A percentile compares a stretch with the other conserved stretches of the same genome.
Conservation (phyloP, 1,140 invertebrate genomes). For the Metopolophium dirhodum region DNA sequence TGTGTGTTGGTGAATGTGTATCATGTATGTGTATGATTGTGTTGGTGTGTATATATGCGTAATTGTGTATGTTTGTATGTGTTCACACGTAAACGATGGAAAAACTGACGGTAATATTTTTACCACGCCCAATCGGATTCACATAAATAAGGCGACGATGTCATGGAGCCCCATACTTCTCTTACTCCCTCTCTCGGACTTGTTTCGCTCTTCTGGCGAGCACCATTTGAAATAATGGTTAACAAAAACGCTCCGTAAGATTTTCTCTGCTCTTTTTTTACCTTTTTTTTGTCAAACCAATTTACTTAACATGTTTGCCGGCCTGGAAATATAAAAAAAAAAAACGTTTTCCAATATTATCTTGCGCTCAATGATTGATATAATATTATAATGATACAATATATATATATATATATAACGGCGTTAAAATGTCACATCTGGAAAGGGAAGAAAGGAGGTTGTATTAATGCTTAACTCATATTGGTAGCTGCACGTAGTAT, state of each 20-base stretch:
- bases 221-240: too few relatives aligned
- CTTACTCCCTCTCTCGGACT: background rate
- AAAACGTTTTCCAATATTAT: background rate
- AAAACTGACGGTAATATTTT: conserved; percentile 45
- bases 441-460: background rate
- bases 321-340: background rate
- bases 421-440: background rate
- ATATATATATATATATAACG: background rate
- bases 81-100: background rate
- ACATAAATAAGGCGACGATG: conserved; percentile 45
- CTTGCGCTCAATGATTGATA: background rate
- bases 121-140: conserved; percentile 38
- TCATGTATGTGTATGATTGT: background rate
- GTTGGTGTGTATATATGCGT: background rate
- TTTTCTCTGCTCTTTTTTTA: background rate
- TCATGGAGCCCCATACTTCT: background rate
- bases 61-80: background rate
- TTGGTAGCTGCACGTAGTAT: background rate
- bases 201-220: too few relatives aligned
- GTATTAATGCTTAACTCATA: background rate
- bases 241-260: too few relatives aligned
- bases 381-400: background rate
- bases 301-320: background rate
- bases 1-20: background rate
- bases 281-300: background rate